These are phyloP conservation scores for Alethe diademata DNA, from an alignment of 2,113 vertebrate genomes.

Conservation along the genomic window DNA sequence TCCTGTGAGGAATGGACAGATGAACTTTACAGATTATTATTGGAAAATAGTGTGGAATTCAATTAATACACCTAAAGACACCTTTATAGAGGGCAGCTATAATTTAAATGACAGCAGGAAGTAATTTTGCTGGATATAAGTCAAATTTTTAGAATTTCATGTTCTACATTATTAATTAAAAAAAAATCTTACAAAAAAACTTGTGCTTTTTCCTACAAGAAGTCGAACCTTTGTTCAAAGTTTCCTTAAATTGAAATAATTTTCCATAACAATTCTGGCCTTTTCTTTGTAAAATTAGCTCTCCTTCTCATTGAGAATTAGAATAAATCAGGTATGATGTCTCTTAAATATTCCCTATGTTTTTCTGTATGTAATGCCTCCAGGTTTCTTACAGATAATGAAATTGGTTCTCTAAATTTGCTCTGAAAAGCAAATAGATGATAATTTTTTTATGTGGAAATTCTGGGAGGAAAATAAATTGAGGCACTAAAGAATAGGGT, in stretches of 20 bases:
- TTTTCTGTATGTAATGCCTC: constrained; percentile 77
- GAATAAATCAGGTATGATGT: constrained; percentile 76
- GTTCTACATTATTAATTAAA: constrained; percentile 91
- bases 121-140: constrained; percentile 99
- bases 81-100: constrained; percentile 99
- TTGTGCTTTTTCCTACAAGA: constrained; percentile 74
- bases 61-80: constrained; percentile 99
- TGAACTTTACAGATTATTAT: constrained; percentile 99
- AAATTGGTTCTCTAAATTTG: constrained; percentile 79
- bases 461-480: constrained; percentile 86
- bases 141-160: constrained; percentile 99
- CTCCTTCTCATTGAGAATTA: constrained; percentile 75
- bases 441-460: constrained; percentile 90
- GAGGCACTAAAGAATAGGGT: constrained; percentile 91
- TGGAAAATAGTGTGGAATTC: constrained; percentile 99
- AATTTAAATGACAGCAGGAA: constrained; percentile 99
- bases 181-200: constrained; percentile 73
- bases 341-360: constrained; percentile 75
- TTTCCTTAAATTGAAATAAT: constrained; percentile 84
- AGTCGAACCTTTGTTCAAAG: constrained; percentile 82
- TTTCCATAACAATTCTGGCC: constrained; percentile 81
- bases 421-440: constrained; percentile 85
- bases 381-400: constrained; percentile 77
- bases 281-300: constrained; percentile 81
- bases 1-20: constrained; percentile 99